These are phyloP conservation scores for Exocentrus adspersus DNA, from an alignment of 2,888 invertebrate genomes.

Conservation along the genomic window DNA sequence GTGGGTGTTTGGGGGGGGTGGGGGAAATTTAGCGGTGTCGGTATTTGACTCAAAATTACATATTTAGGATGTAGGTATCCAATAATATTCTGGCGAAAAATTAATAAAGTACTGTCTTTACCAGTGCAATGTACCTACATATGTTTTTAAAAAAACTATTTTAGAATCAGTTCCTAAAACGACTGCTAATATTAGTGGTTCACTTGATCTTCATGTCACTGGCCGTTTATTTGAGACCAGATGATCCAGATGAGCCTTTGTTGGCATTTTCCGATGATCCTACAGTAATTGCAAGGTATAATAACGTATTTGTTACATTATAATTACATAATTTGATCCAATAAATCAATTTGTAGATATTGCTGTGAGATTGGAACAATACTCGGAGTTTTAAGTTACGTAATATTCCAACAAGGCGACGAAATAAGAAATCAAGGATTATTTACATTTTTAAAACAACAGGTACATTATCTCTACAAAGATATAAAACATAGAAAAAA, in stretches of 20 bases:
- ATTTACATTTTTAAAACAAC: slow-evolving; percentile 87
- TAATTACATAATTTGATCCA: background rate
- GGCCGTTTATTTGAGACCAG: slow-evolving; percentile 92
- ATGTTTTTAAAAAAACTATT: slow-evolving; percentile 37
- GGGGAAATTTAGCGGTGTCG: no score
- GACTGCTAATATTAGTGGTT: slow-evolving; percentile 85
- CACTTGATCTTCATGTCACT: slow-evolving; percentile 89
- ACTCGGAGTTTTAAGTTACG: slow-evolving; percentile 85
- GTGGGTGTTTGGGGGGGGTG: no score
- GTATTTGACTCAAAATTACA: no score
- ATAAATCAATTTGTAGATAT: slow-evolving; percentile 65
- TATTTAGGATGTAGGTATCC: no score
- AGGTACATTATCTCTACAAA: slow-evolving; percentile 71
- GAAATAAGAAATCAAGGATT: slow-evolving; percentile 96
- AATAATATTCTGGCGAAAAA: no score
- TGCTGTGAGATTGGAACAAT: slow-evolving; percentile 88
- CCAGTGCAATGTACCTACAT: background rate
- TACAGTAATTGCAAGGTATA: slow-evolving; percentile 62
- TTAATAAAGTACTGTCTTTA: no score
- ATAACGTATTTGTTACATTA: background rate
- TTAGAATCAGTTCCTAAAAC: slow-evolving; percentile 92
- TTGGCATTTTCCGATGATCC: slow-evolving; percentile 67
- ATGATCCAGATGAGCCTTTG: slow-evolving; percentile 68
- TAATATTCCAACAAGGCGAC: slow-evolving; percentile 91
- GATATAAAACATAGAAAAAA: no score